Conservation (phyloP, 2,888 invertebrate species). For the Hypena proboscidalis region DNA sequence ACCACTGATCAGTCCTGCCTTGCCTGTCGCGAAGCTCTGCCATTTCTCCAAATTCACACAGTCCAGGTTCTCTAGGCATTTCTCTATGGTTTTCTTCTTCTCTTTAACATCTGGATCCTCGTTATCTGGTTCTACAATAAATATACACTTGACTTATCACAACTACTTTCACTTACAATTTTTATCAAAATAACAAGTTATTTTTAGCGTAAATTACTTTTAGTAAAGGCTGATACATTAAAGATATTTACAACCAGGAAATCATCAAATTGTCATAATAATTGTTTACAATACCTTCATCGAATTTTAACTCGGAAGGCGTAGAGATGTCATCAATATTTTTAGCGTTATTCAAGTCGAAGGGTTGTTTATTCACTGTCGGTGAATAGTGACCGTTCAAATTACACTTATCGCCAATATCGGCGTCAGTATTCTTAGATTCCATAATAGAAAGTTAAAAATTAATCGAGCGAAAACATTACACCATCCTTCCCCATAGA, state of each 20-base stretch:
- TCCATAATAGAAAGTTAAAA: constrained; percentile 71
- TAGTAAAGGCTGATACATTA: constrained; percentile 12
- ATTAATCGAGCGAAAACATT: constrained; percentile 74
- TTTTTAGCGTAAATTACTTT: not conserved
- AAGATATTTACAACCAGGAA: constrained; percentile 37
- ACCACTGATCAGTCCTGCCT: constrained; percentile 89
- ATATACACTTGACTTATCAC: constrained; percentile 35
- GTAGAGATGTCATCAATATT: constrained; percentile 84
- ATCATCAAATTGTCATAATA: constrained; percentile 44
- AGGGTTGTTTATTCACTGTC: constrained; percentile 51
- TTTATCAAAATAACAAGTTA: constrained; percentile 5
- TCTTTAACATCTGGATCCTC: constrained; percentile 86
- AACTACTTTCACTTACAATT: constrained; percentile 50
- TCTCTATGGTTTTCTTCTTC: constrained; percentile 86
- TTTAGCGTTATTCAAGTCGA: constrained; percentile 69
- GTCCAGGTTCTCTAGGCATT: constrained; percentile 78
- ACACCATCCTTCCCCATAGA: constrained; percentile 63
- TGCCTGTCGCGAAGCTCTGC: constrained; percentile 86
- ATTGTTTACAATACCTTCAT: constrained; percentile 86
- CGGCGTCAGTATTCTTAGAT: constrained; percentile 63
- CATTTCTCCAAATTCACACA: constrained; percentile 81
- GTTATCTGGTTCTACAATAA: constrained; percentile 81
- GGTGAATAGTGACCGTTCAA: constrained; percentile 70
- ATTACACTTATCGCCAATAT: constrained; percentile 63
- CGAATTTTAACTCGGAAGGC: constrained; percentile 88